These are phyloP conservation scores for Pentalonia nigronervosa DNA, from an alignment of 1,140 invertebrate species.

Conservation along the genomic window DNA sequence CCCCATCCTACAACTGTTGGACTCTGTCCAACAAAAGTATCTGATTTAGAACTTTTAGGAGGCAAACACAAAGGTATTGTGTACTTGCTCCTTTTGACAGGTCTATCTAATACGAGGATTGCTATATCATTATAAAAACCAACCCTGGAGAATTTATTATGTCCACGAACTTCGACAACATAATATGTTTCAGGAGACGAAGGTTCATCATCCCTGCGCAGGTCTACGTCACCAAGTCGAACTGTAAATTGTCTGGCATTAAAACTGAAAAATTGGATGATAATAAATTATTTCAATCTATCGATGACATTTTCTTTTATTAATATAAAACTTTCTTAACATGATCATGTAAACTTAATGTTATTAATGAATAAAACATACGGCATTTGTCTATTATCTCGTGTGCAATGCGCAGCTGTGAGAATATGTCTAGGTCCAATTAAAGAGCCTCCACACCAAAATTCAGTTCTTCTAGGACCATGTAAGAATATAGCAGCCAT, in stretches of 20 bases:
- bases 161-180: slow-evolving; percentile 79
- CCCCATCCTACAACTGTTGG: slow-evolving; percentile 94
- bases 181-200: slow-evolving; percentile 79
- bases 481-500: slow-evolving; percentile 93
- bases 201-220: slow-evolving; percentile 81
- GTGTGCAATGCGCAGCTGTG: slow-evolving; percentile 91
- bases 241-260: slow-evolving; percentile 86
- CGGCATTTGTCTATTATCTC: slow-evolving; percentile 85
- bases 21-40: slow-evolving; percentile 74
- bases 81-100: slow-evolving; percentile 81
- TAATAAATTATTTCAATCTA: background rate
- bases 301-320: background rate
- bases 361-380: slow-evolving; percentile 64
- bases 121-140: slow-evolving; percentile 94
- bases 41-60: slow-evolving; percentile 66
- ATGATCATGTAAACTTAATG: background rate
- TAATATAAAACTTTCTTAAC: background rate
- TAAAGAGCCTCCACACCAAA: slow-evolving; percentile 92
- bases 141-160: slow-evolving; percentile 81
- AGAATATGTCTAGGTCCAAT: slow-evolving; percentile 82
- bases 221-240: slow-evolving; percentile 85
- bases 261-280: slow-evolving; percentile 69
- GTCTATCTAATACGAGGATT: slow-evolving; percentile 76
- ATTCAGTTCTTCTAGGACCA: slow-evolving; percentile 83
- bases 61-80: slow-evolving; percentile 90